Base-by-base conservation (phyloP, 2,888 invertebrate species). In the Leucophenga maculata region DNA sequence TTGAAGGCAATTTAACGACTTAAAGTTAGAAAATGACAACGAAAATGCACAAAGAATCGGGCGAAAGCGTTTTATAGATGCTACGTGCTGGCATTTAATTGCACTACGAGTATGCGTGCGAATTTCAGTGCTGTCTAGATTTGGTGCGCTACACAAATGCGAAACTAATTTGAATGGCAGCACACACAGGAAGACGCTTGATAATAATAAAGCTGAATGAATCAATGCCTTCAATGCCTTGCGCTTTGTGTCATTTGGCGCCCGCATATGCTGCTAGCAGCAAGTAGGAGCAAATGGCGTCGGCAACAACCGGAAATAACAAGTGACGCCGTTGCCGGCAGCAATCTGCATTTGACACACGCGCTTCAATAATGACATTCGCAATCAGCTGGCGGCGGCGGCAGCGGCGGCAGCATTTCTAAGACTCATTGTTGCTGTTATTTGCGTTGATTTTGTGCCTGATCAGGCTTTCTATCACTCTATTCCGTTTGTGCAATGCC, bases 41-140 rank as follows among this genome's bases (percentile, higher is more conserved):
- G 62, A 46, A 3, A 46, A 46, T 13, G 48, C 20, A 4, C 16
- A 11, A 14, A 18, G 4, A 22, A 14, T 14, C 18, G 18, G 13
- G 16, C n/a, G 22, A 64, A 22, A 64, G 14, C 62, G 48, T 46
- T 64, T 64, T 64, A 64, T 64, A 48, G 62, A 48, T 20, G 32
- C n/a, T 64, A 64, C 62, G 62, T 64, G 62, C 20, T 32, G 62
- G n/a, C 62, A 46, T 64, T 64, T 64, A 64, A 64, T 64, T 64
- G 62, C 62, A 48, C 11, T 11, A 32, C 59, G 26, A 14, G 20
- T 26, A 39, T 39, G 39, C 39, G 39, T 52, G 22, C 55, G 6
- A 22, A 55, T 22, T 14, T 22, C 14, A 11, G 14, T 22, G 55
- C 13, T 14, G 55, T 39, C 39, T 39, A 39, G 11, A 39, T 60